phyloP scores from a whole-genome alignment of 2,888 invertebrate genomes.

The Galerucella calmariensis region DNA sequence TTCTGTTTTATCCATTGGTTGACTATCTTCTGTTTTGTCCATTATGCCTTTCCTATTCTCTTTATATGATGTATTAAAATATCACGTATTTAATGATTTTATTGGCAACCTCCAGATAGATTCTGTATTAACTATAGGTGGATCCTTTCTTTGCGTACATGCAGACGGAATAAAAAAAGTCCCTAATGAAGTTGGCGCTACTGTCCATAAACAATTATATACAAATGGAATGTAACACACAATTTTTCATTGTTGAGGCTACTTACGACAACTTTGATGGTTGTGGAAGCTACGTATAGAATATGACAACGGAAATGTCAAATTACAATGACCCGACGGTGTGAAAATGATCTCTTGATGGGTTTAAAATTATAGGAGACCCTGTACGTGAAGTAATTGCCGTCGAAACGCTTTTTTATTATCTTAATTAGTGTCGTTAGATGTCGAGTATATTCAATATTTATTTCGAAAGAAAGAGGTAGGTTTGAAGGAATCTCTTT shows the following conservation, averaged over 20 bases:
- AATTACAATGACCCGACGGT: conserved; percentile 63
- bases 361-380: conserved; percentile 61
- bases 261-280: conserved; percentile 20
- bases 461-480: neutral
- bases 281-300: conserved; percentile 53
- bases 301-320: conserved; percentile 64
- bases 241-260: conserved; percentile 18
- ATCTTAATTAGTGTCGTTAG: conserved; percentile 25
- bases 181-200: neutral
- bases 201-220: neutral
- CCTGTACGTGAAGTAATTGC: conserved; percentile 39
- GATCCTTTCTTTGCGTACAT: too few species aligned
- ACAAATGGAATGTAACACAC: conserved; percentile 20
- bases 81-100: too few species aligned
- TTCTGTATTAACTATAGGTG: too few species aligned
- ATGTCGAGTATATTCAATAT: conserved; percentile 24
- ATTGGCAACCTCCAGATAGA: too few species aligned
- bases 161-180: neutral
- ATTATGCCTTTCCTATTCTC: too few species aligned
- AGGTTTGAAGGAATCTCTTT: neutral
- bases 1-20: too few species aligned
- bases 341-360: conserved; percentile 65
- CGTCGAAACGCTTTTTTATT: conserved; percentile 37
- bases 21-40: too few species aligned
- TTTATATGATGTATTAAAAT: too few species aligned